phyloP scores from a whole-genome alignment of 1,140 invertebrate genomes.

The Papilio polytes region DNA sequence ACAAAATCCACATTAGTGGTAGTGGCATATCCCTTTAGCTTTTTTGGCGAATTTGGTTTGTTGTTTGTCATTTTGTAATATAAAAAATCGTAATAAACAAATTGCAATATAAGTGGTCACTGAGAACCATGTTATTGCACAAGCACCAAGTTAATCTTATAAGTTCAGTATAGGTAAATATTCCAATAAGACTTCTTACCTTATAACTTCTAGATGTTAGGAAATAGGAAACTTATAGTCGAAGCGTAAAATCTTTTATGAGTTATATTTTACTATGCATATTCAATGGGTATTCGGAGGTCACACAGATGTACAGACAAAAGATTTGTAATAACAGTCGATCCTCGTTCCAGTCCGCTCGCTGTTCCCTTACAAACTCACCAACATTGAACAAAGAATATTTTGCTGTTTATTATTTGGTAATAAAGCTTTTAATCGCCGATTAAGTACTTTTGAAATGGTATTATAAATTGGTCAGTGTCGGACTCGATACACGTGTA shows the following conservation, averaged over 20 bases:
- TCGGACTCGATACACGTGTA: conserved; percentile 73
- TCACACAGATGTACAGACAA: conserved; percentile 78
- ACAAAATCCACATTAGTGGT: too few species aligned
- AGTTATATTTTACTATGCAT: conserved; percentile 45
- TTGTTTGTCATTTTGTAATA: too few species aligned
- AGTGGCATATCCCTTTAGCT: too few species aligned
- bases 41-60: too few species aligned
- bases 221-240: conserved; percentile 17
- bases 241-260: conserved; percentile 33
- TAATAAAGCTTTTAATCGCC: conserved; percentile 47
- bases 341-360: conserved; percentile 67
- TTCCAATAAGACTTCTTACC: conserved; percentile 4
- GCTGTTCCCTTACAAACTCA: conserved; percentile 63
- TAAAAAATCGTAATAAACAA: too few species aligned
- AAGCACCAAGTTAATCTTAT: background rate
- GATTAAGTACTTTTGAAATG: conserved; percentile 33
- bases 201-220: background rate
- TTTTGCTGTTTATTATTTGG: conserved; percentile 40
- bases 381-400: conserved; percentile 14
- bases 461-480: conserved; percentile 44
- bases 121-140: too few species aligned
- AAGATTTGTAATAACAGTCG: conserved; percentile 68
- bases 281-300: conserved; percentile 73
- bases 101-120: background rate
- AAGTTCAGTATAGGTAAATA: background rate